phyloP scores from a whole-genome alignment of 2,113 vertebrate species.

The Callithrix jacchus region DNA sequence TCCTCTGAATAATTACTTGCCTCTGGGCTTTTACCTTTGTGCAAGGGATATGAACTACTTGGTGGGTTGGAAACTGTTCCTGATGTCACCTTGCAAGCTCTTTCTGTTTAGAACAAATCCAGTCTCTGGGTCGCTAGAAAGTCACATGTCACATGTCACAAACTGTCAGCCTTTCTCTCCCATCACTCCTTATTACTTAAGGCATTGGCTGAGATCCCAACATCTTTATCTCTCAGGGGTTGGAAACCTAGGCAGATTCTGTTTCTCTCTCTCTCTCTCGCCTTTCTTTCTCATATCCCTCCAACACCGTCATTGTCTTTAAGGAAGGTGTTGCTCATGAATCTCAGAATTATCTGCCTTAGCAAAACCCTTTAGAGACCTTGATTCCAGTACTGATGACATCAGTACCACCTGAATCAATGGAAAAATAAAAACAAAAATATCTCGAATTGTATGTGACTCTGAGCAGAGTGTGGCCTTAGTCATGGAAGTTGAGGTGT shows the following conservation, averaged over 20 bases:
- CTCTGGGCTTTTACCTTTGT: neutral
- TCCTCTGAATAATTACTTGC: neutral
- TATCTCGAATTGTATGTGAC: neutral
- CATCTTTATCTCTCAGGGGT: neutral
- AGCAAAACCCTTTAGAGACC: neutral
- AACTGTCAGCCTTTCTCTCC: neutral
- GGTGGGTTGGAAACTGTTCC: neutral
- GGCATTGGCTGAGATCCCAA: constrained; percentile 10
- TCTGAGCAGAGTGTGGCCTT: neutral
- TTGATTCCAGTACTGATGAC: neutral
- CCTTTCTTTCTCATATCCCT: neutral
- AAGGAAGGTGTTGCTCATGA: neutral
- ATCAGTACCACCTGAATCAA: neutral
- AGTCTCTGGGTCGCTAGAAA: constrained; percentile 38
- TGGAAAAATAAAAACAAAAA: neutral
- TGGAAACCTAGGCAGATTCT: neutral
- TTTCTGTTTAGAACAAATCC: constrained; percentile 21
- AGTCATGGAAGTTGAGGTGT: neutral
- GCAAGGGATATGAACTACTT: neutral
- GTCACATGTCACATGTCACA: neutral
- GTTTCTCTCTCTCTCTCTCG: neutral
- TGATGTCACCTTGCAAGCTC: neutral
- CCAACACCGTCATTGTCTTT: neutral
- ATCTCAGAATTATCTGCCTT: neutral
- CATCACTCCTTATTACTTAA: constrained; percentile 49